Evolutionary conservation across 37 sponge, comb jelly and placozoan genomes (phyloP).

Genomic region (Aplysina aerophoba): DNA sequence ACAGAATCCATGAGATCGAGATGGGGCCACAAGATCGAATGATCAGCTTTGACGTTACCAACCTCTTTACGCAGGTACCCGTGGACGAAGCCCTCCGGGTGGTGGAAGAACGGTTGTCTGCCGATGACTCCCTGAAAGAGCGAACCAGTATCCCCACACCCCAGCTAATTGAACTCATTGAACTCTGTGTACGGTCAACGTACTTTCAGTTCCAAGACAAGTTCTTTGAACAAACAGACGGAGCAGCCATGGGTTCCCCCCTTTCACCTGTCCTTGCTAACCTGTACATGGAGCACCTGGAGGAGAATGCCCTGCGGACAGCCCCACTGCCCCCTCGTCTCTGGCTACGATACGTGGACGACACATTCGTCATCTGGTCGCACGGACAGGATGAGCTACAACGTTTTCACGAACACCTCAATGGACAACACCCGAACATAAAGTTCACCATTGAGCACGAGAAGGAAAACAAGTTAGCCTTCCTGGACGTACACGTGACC

Average conservation of each 20-base stretch:
- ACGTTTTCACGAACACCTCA: no score
- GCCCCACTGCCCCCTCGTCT: neutral
- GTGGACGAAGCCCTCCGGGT: conserved; percentile 18
- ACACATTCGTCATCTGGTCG: neutral
- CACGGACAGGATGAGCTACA: no score
- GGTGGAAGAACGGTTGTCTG: neutral
- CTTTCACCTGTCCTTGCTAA: neutral
- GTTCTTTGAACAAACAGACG: neutral
- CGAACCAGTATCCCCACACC: neutral
- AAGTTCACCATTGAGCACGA: conserved; percentile 15
- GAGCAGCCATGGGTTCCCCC: conserved; percentile 8
- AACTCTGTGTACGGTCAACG: conserved; percentile 9
- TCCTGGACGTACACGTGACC: neutral
- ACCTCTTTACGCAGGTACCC: conserved; percentile 14
- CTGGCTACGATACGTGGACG: neutral
- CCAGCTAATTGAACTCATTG: neutral
- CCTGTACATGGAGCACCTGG: neutral
- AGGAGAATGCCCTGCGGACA: neutral
- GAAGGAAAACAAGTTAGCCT: neutral
- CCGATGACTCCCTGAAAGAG: conserved; percentile 13
- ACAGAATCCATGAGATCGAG: no score
- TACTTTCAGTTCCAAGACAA: conserved; percentile 1
- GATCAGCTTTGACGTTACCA: conserved; percentile 32
- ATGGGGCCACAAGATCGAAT: neutral
- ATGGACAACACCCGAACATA: no score